These are phyloP conservation scores for Drosophila mojavensis DNA, from an alignment of 1,140 invertebrate genomes.

Conservation along the genomic window DNA sequence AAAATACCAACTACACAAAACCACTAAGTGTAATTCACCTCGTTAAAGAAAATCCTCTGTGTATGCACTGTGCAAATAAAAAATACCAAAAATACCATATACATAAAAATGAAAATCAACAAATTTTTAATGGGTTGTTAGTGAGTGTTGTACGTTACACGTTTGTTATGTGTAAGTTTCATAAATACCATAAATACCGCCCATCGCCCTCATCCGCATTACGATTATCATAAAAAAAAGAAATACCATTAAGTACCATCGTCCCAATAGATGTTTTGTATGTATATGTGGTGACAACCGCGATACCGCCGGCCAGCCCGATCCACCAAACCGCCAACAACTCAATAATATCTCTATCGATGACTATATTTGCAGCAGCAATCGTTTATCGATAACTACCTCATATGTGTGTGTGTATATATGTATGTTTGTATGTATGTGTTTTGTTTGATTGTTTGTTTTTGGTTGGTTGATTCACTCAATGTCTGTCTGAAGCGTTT, in stretches of 20 bases:
- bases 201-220: neutral
- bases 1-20: constrained; percentile 12
- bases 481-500: neutral
- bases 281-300: neutral
- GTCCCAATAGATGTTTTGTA: neutral
- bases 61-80: constrained; percentile 71
- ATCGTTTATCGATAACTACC: neutral
- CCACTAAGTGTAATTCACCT: constrained; percentile 10
- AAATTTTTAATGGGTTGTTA: constrained; percentile 35
- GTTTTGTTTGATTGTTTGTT: constrained; percentile 22
- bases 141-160: constrained; percentile 60
- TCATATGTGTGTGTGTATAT: constrained; percentile 19
- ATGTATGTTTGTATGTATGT: constrained; percentile 27
- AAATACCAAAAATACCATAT: constrained; percentile 26
- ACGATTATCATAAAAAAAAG: neutral
- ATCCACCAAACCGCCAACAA: constrained; percentile 14
- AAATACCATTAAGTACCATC: constrained; percentile 3
- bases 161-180: constrained; percentile 46
- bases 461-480: neutral
- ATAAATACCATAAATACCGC: constrained; percentile 11
- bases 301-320: neutral
- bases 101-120: constrained; percentile 24
- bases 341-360: neutral
- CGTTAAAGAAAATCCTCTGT: constrained; percentile 20
- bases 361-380: too few relatives aligned